Evolutionary conservation across 2,888 invertebrate species (phyloP).

Genomic region (Cheilosia pagana): DNA sequence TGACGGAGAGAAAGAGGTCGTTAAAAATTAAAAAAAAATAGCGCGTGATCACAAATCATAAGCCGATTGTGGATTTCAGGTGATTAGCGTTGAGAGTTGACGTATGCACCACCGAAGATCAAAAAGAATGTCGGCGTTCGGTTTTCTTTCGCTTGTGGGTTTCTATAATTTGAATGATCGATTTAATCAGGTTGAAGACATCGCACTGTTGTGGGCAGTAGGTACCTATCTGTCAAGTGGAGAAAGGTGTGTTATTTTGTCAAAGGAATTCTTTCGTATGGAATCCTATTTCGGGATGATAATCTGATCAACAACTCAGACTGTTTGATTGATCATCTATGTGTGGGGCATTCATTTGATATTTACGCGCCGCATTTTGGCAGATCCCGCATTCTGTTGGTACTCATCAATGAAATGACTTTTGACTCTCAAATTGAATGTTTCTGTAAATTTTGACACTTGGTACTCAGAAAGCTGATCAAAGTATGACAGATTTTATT

Average conservation of each 20-base stretch:
- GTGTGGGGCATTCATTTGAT: conserved; percentile 17
- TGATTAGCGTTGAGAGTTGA: conserved; percentile 70
- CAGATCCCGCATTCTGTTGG: not conserved
- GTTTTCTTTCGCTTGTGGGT: conserved; percentile 16
- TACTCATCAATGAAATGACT: too few species aligned
- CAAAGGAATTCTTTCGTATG: conserved; percentile 38
- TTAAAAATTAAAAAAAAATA: conserved; percentile 30
- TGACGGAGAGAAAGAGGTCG: conserved; percentile 43
- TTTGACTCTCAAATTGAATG: too few species aligned
- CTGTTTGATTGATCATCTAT: conserved; percentile 42
- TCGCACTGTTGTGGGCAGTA: conserved; percentile 48
- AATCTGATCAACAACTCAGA: conserved; percentile 24
- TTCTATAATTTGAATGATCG: conserved; percentile 49
- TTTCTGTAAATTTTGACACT: too few species aligned
- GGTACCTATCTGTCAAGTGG: conserved; percentile 62
- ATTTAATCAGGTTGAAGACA: conserved; percentile 65
- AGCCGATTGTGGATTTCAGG: conserved; percentile 71
- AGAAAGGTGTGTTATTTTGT: conserved; percentile 61
- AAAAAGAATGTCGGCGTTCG: conserved; percentile 38
- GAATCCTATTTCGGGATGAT: conserved; percentile 39
- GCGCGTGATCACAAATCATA: conserved; percentile 52
- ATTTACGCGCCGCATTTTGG: not conserved
- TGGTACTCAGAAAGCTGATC: too few species aligned
- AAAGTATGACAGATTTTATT: too few species aligned
- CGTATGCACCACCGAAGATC: conserved; percentile 47